phyloP scores from a whole-genome alignment of 2,113 vertebrate genomes.

The Pelusios castaneus region DNA sequence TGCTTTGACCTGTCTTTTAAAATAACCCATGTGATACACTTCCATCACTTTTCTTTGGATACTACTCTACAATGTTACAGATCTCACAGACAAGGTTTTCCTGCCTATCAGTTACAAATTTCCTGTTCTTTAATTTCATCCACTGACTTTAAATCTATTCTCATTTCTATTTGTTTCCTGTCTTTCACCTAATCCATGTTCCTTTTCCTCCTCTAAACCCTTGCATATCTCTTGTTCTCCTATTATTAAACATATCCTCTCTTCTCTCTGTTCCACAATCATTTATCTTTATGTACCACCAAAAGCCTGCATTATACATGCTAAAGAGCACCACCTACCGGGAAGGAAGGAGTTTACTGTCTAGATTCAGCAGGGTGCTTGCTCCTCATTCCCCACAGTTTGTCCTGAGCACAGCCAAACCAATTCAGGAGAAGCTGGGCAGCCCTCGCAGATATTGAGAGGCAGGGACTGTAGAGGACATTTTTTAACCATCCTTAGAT shows the following conservation, averaged over 20 bases:
- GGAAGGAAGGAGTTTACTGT: background rate
- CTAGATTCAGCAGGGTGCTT: background rate
- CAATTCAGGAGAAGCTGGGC: background rate
- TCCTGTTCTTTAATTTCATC: slow-evolving; percentile 1
- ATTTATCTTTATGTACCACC: background rate
- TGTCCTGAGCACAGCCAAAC: background rate
- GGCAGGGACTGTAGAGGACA: background rate
- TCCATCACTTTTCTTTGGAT: background rate
- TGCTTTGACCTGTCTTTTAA: background rate
- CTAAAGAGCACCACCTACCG: background rate
- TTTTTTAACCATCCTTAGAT: background rate
- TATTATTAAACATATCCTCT: background rate
- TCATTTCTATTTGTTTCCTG: background rate
- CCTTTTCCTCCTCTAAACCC: background rate
- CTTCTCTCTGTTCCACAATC: background rate
- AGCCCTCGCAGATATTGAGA: background rate
- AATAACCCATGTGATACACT: background rate
- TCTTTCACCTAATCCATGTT: background rate
- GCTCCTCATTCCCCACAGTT: background rate
- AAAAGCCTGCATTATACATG: background rate
- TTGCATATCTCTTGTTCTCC: background rate
- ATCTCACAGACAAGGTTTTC: background rate
- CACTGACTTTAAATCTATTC: background rate
- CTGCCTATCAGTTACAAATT: background rate
- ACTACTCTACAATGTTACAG: accelerated